Evolutionary conservation across 1,140 invertebrate genomes (phyloP).

Genomic region (Musca vetustissima): DNA sequence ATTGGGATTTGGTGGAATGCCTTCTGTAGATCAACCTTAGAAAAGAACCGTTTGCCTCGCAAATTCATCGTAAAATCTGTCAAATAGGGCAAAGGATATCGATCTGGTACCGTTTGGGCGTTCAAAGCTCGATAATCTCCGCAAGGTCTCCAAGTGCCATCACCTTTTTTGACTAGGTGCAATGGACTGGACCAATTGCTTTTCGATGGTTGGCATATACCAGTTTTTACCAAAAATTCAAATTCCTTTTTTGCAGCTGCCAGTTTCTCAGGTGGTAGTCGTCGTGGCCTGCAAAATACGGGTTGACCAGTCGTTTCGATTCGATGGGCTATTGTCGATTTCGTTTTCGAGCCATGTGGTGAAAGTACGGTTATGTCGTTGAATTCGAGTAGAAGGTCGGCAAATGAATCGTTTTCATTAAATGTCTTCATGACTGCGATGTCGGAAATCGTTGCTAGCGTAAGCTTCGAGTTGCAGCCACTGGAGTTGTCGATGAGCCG

Average conservation of each 20-base stretch:
- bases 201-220: slow-evolving; percentile 43
- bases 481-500: slow-evolving; percentile 9
- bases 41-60: slow-evolving; percentile 52
- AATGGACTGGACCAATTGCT: slow-evolving; percentile 44
- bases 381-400: slow-evolving; percentile 1
- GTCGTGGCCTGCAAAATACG: slow-evolving; percentile 4
- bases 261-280: slow-evolving; percentile 12
- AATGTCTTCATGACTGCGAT: not conserved
- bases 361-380: not conserved
- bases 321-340: slow-evolving; percentile 13
- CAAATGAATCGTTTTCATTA: not conserved
- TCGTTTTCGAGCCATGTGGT: not conserved
- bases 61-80: slow-evolving; percentile 48
- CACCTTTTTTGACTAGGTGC: slow-evolving; percentile 54
- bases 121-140: slow-evolving; percentile 7
- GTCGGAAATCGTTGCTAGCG: not conserved
- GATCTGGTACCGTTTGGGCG: not conserved
- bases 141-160: slow-evolving; percentile 53
- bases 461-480: not conserved
- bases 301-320: slow-evolving; percentile 19
- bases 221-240: slow-evolving; percentile 38
- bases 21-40: slow-evolving; percentile 56
- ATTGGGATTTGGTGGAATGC: slow-evolving; percentile 59
- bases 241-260: slow-evolving; percentile 35
- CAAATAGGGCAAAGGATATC: slow-evolving; percentile 52